Conservation (phyloP, 1,140 invertebrate species). For the Battus philenor region DNA sequence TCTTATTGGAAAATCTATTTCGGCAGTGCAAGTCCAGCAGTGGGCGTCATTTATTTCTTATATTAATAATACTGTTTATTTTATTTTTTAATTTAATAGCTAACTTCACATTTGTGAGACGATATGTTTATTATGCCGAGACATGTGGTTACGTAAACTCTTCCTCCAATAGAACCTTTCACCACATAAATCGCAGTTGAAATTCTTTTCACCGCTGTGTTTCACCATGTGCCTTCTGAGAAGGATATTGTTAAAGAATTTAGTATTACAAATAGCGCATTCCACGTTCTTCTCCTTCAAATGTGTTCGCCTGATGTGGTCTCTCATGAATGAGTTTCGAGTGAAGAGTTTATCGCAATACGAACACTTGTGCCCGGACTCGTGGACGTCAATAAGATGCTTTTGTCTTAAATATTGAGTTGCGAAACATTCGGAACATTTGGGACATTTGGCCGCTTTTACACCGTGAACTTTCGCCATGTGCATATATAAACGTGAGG, state of each 20-base stretch:
- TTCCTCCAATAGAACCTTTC: slow-evolving; percentile 67
- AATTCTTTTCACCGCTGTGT: slow-evolving; percentile 71
- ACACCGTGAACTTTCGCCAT: slow-evolving; percentile 60
- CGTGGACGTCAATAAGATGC: slow-evolving; percentile 56
- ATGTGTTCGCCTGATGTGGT: slow-evolving; percentile 60
- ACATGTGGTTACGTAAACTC: slow-evolving; percentile 52
- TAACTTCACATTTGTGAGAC: slow-evolving; percentile 24
- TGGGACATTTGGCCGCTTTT: slow-evolving; percentile 56
- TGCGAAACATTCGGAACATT: slow-evolving; percentile 51
- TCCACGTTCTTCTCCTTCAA: slow-evolving; percentile 67
- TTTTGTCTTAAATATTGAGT: slow-evolving; percentile 61
- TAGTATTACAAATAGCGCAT: slow-evolving; percentile 67
- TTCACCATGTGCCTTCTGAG: slow-evolving; percentile 86
- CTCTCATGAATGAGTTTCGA: slow-evolving; percentile 54
- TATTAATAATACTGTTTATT: slow-evolving; percentile 1
- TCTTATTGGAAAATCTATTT: no score
- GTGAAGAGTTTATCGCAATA: slow-evolving; percentile 63
- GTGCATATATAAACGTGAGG: slow-evolving; percentile 59
- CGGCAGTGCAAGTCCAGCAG: no score
- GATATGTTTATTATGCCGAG: slow-evolving; percentile 49
- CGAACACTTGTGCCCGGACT: slow-evolving; percentile 54
- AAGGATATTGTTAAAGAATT: slow-evolving; percentile 65
- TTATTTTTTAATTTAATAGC: not conserved
- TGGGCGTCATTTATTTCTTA: no score
- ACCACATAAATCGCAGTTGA: slow-evolving; percentile 65